Conservation (phyloP, 2,113 vertebrate species). For the Cisticola juncidis region DNA sequence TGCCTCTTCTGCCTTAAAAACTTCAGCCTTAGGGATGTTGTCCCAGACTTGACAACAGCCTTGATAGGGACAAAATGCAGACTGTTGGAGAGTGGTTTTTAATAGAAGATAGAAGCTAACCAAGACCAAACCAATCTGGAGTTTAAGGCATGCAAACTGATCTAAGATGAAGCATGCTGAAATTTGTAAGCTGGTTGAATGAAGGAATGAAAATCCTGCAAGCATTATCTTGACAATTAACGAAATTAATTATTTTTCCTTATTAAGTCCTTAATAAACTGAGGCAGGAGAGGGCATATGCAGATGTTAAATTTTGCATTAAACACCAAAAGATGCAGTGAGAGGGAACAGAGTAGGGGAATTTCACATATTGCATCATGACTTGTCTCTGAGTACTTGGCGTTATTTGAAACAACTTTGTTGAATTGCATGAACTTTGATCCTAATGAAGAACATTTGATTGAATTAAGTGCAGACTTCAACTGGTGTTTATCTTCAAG, state of each 20-base stretch:
- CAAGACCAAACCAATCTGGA: background rate
- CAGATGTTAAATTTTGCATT: background rate
- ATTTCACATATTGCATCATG: constrained; percentile 8
- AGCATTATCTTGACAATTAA: background rate
- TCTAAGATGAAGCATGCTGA: background rate
- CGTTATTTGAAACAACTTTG: background rate
- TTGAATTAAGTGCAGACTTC: background rate
- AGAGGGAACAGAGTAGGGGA: background rate
- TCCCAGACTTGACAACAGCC: background rate
- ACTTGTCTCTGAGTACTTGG: constrained; percentile 17
- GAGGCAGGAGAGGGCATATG: background rate
- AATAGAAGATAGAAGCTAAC: background rate
- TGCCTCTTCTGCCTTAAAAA: background rate
- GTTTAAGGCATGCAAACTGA: background rate
- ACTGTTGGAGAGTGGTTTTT: background rate
- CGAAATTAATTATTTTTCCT: background rate
- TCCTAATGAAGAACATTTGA: constrained; percentile 43
- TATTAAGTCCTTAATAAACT: background rate
- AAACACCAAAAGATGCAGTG: background rate
- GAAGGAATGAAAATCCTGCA: background rate
- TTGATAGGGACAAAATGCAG: background rate
- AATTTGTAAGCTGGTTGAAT: background rate
- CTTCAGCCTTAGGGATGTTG: background rate
- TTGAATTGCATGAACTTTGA: constrained; percentile 27
- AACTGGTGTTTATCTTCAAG: constrained; percentile 2